Evolutionary conservation across 2,888 invertebrate species (phyloP).

Genomic region (Cancer borealis): DNA sequence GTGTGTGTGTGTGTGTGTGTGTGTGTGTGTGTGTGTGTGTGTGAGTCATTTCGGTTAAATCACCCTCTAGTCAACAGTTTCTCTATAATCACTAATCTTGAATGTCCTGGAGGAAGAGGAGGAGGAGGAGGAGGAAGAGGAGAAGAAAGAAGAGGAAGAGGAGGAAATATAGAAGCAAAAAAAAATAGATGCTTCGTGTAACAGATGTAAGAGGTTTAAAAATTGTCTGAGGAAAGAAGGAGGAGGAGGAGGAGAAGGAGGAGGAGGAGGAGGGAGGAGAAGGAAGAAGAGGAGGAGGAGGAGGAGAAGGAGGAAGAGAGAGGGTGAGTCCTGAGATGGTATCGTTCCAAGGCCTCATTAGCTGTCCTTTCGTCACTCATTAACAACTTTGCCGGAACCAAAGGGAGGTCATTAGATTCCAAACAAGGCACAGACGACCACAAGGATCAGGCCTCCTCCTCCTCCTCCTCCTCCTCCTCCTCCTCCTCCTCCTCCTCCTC

Average conservation of each 20-base stretch:
- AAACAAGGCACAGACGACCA: slow-evolving; percentile 25
- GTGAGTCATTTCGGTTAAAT: too few species aligned
- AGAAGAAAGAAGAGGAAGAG: not conserved
- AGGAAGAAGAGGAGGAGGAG: not conserved
- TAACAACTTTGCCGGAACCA: slow-evolving; percentile 48
- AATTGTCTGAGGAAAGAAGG: not conserved
- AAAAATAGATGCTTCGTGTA: not conserved
- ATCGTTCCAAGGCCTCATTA: slow-evolving; percentile 44
- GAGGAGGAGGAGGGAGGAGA: not conserved
- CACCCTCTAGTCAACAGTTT: too few species aligned
- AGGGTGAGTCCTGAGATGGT: slow-evolving; percentile 10
- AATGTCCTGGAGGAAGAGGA: too few species aligned
- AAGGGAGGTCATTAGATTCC: slow-evolving; percentile 30
- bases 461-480: not conserved
- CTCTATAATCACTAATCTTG: too few species aligned
- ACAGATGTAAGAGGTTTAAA: not conserved
- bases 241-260: slow-evolving; percentile 1
- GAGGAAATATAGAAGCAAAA: not conserved
- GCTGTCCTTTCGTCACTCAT: slow-evolving; percentile 50
- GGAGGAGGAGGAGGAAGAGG: not conserved
- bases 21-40: too few species aligned
- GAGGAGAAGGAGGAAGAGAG: not conserved
- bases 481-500: slow-evolving; percentile 1
- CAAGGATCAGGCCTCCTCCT: not conserved
- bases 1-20: too few species aligned